A percentile compares a stretch with the other conserved stretches of the same genome.
These are phyloP conservation scores for Ophioninae sp. DNA, from an alignment of 2,888 invertebrate species.

Conservation along the genomic window DNA sequence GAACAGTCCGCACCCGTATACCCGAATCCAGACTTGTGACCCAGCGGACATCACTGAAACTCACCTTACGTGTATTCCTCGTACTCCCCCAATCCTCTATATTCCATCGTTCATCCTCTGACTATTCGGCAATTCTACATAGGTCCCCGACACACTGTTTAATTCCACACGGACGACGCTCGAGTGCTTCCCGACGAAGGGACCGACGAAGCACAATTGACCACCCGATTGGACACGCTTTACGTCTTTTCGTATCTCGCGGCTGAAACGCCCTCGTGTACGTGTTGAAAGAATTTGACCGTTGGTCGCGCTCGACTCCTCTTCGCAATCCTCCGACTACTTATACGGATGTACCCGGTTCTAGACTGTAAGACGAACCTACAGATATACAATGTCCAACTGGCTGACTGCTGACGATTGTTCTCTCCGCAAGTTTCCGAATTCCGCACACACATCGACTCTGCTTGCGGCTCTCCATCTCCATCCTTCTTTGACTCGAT, in stretches of 20 bases:
- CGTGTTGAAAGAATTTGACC: slow-evolving; percentile 25
- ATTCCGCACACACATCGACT: slow-evolving; percentile 58
- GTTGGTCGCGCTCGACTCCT: slow-evolving; percentile 2
- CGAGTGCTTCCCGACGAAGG: background rate
- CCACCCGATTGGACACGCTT: background rate
- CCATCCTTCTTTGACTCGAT: background rate
- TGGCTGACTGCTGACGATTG: slow-evolving; percentile 57
- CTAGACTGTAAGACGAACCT: background rate
- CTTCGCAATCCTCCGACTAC: background rate
- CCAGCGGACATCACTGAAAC: slow-evolving; percentile 39
- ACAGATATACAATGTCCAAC: background rate
- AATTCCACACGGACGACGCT: slow-evolving; percentile 4
- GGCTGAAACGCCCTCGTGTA: background rate
- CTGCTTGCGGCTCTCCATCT: slow-evolving; percentile 45
- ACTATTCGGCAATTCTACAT: slow-evolving; percentile 40
- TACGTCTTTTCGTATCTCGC: slow-evolving; percentile 12
- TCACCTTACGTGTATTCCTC: slow-evolving; percentile 39
- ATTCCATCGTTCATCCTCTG: slow-evolving; percentile 27
- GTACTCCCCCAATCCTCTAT: background rate
- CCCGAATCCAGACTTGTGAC: slow-evolving; percentile 48
- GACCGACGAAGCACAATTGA: background rate
- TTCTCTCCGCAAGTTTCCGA: slow-evolving; percentile 59
- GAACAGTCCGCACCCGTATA: slow-evolving; percentile 48
- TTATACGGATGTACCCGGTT: slow-evolving; percentile 10
- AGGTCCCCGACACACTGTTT: slow-evolving; percentile 21